Evolutionary conservation across 2,797 vertebrate species (phyloP), one percentile per base, ranked within the genome.

Genomic region (Rhyacichthys aspro): DNA sequence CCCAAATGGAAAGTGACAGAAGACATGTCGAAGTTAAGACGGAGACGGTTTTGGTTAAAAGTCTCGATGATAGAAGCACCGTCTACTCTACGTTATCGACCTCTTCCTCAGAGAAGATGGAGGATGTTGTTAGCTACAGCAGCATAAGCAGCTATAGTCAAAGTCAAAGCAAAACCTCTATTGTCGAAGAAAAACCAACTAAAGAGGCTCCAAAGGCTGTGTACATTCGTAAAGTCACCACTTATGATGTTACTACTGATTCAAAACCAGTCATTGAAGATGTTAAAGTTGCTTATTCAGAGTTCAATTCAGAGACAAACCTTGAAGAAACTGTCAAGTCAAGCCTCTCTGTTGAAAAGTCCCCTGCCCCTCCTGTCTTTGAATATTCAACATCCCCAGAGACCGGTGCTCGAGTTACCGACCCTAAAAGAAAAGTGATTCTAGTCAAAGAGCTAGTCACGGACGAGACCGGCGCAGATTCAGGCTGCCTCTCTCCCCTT

Each of bases 351-450:
- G 12, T 37, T 47, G 32, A 55, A 10, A 60, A 16, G 48, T 36
- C 33, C 63, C 8, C 57, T 8, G 58, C 80, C 70, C 73, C 72
- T 76, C 74, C 74, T 5, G 18, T 23, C 43, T 38, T 59, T 32
- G 68, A 62, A 12, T 53, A 19, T 59, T 48, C 9, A 28, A 38
- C 60, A 8, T 79, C 85, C 77, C 84, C 16, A 0, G 74, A 55
- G 84, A 64, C 60, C 0, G 11, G 58, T 16, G 12, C 77, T 88
- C 82, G n/a, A 55, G 74, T 86, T 86, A 74, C 86, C 0, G 58
- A 23, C 38, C 43, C 67, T 15, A 67, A 58, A 55, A 67, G 28
- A 43, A 76, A 67, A 58, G 81, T 18, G 46, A 55, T 87, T 46
- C 64, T 82, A 9, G 60, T 82, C 50, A 85, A 66, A 68, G 79